Conservation (phyloP, 53 echinoderm and acorn worm species). For the Stichopus horrens region DNA sequence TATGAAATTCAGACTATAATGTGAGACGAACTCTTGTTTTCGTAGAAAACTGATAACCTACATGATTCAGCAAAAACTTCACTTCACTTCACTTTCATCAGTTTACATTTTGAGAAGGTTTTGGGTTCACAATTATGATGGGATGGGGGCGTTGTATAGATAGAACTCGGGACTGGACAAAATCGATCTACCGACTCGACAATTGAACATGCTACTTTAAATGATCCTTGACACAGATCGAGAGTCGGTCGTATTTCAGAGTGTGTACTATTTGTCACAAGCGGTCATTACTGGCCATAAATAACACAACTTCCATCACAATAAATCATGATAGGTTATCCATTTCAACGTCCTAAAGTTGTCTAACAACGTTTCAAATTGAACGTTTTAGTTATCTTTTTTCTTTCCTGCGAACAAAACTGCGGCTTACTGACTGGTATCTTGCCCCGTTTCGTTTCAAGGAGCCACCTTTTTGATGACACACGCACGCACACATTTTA, state of each 20-base stretch:
- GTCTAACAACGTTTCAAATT: constrained; percentile 38
- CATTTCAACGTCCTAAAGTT: not conserved
- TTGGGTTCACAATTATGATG: too few species aligned
- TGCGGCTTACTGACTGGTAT: constrained; percentile 10
- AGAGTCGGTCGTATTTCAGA: constrained; percentile 26
- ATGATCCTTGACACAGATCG: constrained; percentile 28
- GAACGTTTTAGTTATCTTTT: constrained; percentile 30
- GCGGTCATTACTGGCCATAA: constrained; percentile 39
- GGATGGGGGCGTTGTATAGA: too few species aligned
- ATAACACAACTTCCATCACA: constrained; percentile 9
- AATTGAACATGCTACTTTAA: not conserved
- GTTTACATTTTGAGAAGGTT: too few species aligned
- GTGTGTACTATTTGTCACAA: constrained; percentile 36
- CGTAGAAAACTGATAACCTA: too few species aligned
- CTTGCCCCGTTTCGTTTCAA: not conserved
- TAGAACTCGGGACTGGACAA: too few species aligned
- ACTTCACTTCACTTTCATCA: too few species aligned
- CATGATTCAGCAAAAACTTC: too few species aligned
- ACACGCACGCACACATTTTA: not conserved
- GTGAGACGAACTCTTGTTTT: too few species aligned
- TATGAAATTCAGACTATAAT: too few species aligned
- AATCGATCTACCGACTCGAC: not conserved
- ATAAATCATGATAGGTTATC: constrained; percentile 26
- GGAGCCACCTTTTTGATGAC: not conserved
- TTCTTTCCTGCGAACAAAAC: constrained; percentile 11